Base-by-base conservation (phyloP, 2,888 invertebrate species). In the Melikaiella ostensackeni region DNA sequence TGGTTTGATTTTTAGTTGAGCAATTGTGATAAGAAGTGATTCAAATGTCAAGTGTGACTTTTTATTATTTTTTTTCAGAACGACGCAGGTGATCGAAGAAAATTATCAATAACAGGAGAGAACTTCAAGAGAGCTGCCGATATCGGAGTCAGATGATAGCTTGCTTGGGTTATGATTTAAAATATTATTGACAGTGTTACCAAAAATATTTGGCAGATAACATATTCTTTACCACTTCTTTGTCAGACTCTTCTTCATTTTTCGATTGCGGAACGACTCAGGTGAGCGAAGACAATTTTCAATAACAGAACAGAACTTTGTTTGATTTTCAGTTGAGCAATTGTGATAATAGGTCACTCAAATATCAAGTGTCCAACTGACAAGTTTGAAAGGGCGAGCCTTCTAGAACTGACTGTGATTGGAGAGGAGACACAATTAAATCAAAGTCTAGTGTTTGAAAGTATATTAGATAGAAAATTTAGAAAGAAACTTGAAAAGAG, bases 211-310 rank as follows among this genome's bases (percentile, higher is more conserved):
- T n/a, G n/a, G n/a, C n/a, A n/a, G n/a, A n/a, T n/a, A n/a, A n/a
- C n/a, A n/a, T n/a, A n/a, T n/a, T n/a, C 81, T 80, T 78, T 75
- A 74, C 74, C 13, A 38, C 64, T 42, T 42, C 64, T 64, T 64
- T 64, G 42, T 64, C 42, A 16, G 24, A 64, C 7, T 64, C 42
- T 24, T 24, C 42, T 42, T 64, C 42, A 42, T 42, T 64, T 64
- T 64, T 64, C 42, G 24, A 64, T 64, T 42, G 13, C 24, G 21
- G 24, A 35, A 42, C 35, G 24, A 64, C 38, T 42, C 38, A 38
- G 21, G 21, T 27, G 24, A 42, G 24, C 42, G 24, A 24, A 13
- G 24, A 64, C 24, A 64, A 64, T 64, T 64, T 42, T 64, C 42
- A 42, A 42, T 38, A 8, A 38, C 64, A 38, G 38, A 16, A 42